phyloP scores from a whole-genome alignment of 2,888 invertebrate species.

The Oscheius sp. region DNA sequence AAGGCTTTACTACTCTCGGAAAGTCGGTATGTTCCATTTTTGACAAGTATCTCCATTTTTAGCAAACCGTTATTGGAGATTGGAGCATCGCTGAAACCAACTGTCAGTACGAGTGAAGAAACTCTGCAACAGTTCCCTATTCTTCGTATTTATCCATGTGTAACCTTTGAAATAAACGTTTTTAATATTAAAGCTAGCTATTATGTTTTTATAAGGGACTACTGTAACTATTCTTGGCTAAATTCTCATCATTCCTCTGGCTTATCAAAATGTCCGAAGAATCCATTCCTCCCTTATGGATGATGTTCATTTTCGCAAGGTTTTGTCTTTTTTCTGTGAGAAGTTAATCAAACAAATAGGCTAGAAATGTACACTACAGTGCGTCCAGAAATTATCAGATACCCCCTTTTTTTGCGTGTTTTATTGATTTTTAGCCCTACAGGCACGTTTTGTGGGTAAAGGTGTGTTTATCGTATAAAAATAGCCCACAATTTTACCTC shows the following conservation, averaged over 20 bases:
- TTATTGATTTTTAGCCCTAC: too few species aligned
- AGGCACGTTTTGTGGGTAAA: constrained; percentile 59
- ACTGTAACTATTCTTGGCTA: constrained; percentile 67
- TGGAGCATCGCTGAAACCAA: constrained; percentile 66
- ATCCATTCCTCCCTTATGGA: constrained; percentile 61
- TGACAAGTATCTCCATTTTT: neutral
- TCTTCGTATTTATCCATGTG: neutral
- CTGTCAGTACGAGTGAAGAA: constrained; percentile 57
- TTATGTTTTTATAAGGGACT: too few species aligned
- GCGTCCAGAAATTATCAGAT: too few species aligned
- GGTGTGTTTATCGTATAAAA: constrained; percentile 46
- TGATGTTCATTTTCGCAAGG: constrained; percentile 67
- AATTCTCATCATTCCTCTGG: constrained; percentile 64
- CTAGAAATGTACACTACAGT: constrained; percentile 67
- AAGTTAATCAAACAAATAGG: constrained; percentile 50
- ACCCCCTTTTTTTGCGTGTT: too few species aligned
- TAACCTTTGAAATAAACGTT: too few species aligned
- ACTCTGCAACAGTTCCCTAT: neutral
- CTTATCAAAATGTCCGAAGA: constrained; percentile 67
- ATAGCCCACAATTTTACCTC: too few species aligned
- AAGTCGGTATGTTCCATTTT: constrained; percentile 32
- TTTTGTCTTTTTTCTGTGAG: neutral
- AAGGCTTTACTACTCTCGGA: constrained; percentile 49
- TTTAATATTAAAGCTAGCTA: too few species aligned
- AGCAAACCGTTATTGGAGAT: constrained; percentile 61